phyloP scores from a whole-genome alignment of 2,113 vertebrate species.

The Trichomycterus rosablanca region DNA sequence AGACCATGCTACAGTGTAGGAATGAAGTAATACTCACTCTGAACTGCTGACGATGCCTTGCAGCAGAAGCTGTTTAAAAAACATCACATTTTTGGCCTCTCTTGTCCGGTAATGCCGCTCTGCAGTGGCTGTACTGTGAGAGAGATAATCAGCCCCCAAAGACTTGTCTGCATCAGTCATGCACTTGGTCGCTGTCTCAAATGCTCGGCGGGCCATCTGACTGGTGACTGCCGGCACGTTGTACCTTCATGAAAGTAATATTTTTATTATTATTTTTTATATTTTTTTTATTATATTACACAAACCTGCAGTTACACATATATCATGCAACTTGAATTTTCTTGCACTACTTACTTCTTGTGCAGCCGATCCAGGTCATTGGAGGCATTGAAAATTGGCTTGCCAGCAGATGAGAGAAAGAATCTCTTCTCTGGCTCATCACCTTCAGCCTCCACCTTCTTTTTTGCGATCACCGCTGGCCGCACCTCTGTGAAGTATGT shows the following conservation, averaged over 20 bases:
- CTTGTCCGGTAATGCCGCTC: neutral
- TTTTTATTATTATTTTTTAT: too few species aligned
- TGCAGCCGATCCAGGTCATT: constrained; percentile 13
- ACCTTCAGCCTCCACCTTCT: neutral
- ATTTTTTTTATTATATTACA: neutral
- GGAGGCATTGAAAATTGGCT: neutral
- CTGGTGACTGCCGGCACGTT: constrained; percentile 1
- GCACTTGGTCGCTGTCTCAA: constrained; percentile 12
- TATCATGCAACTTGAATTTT: neutral
- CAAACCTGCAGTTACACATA: neutral
- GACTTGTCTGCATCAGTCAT: neutral
- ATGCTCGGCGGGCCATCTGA: constrained; percentile 5
- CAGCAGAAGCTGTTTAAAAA: neutral
- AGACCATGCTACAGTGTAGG: neutral
- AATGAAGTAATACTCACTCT: neutral
- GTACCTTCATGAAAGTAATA: constrained; percentile 12
- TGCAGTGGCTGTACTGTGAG: neutral
- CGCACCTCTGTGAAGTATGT: neutral
- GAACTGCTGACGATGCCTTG: neutral
- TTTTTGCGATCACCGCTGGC: neutral
- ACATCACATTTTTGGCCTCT: neutral
- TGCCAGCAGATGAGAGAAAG: constrained; percentile 8
- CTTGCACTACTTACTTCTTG: neutral
- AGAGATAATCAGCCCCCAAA: neutral
- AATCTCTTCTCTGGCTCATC: neutral